Percentiles rank a stretch among this genome's conserved stretches.
Evolutionary conservation across 2,888 invertebrate species (phyloP).

Genomic region (Oeneis ivallda): DNA sequence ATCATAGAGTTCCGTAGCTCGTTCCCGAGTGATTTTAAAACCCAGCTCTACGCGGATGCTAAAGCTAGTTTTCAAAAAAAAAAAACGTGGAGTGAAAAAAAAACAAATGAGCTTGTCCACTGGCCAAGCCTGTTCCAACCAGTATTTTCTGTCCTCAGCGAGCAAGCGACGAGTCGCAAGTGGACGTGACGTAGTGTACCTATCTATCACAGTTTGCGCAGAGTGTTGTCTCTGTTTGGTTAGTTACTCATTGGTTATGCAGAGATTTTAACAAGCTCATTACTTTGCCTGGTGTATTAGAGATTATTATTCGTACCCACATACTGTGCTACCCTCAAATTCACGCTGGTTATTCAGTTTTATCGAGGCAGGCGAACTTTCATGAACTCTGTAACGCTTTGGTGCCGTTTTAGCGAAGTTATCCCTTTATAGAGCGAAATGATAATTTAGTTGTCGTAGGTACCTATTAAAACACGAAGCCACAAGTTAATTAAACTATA

Average conservation of each 20-base stretch:
- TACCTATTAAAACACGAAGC: constrained; percentile 11
- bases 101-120: too few species aligned
- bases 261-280: not conserved
- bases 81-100: too few species aligned
- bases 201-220: too few species aligned
- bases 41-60: too few species aligned
- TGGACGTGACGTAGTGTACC: too few species aligned
- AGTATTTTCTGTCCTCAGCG: too few species aligned
- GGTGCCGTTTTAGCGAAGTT: constrained; percentile 15
- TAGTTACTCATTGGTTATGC: not conserved
- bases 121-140: too few species aligned
- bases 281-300: not conserved
- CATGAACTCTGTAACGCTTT: constrained; percentile 5
- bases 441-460: constrained; percentile 10
- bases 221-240: too few species aligned
- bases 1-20: not conserved
- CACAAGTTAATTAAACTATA: constrained; percentile 5
- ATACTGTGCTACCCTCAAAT: constrained; percentile 7
- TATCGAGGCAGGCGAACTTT: constrained; percentile 17
- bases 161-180: too few species aligned
- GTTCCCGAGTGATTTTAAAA: not conserved
- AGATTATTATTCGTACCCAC: constrained; percentile 10
- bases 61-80: too few species aligned
- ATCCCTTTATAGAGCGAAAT: constrained; percentile 17
- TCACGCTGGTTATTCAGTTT: constrained; percentile 4